phyloP scores from a whole-genome alignment of 2,888 invertebrate genomes.

The Chaetogeoica ovagalla region DNA sequence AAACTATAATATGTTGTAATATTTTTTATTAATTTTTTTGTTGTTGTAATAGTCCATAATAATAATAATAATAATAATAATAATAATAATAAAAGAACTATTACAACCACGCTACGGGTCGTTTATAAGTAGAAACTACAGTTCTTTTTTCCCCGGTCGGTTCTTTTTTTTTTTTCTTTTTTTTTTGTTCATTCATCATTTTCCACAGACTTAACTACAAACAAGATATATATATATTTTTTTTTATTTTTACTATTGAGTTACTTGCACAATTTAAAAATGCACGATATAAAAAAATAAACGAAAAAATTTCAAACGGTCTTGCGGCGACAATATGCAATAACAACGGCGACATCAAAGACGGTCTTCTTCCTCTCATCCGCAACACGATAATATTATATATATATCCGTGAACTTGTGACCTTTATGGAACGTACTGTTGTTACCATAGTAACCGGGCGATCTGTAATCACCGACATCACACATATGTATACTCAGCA shows the following conservation, averaged over 20 bases:
- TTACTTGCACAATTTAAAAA: conserved; percentile 8
- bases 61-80: too few relatives aligned
- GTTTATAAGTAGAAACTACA: too few relatives aligned
- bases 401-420: conserved; percentile 52
- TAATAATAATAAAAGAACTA: too few relatives aligned
- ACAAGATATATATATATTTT: too few relatives aligned
- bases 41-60: too few relatives aligned
- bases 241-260: neutral
- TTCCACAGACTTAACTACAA: too few relatives aligned
- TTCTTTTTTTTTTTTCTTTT: too few relatives aligned
- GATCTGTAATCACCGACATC: conserved; percentile 45
- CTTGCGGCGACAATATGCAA: conserved; percentile 17
- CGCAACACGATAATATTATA: conserved; percentile 40
- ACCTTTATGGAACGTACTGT: conserved; percentile 50
- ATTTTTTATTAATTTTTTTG: too few relatives aligned
- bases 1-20: too few relatives aligned
- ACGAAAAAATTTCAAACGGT: conserved; percentile 10
- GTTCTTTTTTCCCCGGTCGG: too few relatives aligned
- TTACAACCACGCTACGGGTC: too few relatives aligned
- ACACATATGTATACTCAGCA: conserved; percentile 6
- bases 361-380: conserved; percentile 24
- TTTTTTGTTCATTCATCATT: too few relatives aligned
- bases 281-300: neutral
- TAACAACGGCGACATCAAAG: conserved; percentile 46
- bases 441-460: conserved; percentile 50